Evolutionary conservation across 2,113 vertebrate genomes (phyloP), one percentile per base, ranked within the genome.

Genomic region (Orientallactaga bullata): DNA sequence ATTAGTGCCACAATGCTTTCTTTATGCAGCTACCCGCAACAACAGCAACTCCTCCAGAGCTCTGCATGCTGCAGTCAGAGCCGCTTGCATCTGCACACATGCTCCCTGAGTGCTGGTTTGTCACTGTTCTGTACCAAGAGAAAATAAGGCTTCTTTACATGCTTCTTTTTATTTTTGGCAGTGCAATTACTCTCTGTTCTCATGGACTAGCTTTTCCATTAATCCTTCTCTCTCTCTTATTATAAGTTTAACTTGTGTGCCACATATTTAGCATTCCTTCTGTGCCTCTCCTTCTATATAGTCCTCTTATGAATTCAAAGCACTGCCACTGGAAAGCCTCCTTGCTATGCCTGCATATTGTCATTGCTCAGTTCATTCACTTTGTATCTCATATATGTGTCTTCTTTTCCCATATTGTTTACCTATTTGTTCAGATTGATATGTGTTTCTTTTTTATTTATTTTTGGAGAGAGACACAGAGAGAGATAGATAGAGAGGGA

Each of bases 161-260:
- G 65, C 5, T 71, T 26, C 18, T 60, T 60, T 72, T 20, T 47
- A 21, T 86, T 79, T 85, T 90, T 77, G 30, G 69, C n/a, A 89
- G 15, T n/a, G 94, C 71, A 90, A 51, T 78, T 63, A 32, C 71
- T 58, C 74, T 92, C 74, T 94, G 47, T 90, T 73, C 68, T 81
- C 32, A 7, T 23, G 55, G 83, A 89, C 91, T 71, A 84, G 73
- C 13, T 78, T 94, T 89, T 66, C 80, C 42, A 71, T 71, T 69
- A 68, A 71, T 85, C 26, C 74, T 58, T 89, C 61, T 42, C 39
- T 42, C 39, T 76, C 28, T 89, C 17, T 85, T 37, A 32, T 37
- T 16, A 0, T 47, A 42, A 61, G 39, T 86, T 79, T 60, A 61
- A 72, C n/a, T 47, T 69, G 51, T 21, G 32, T 39, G 2, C 61